Conservation (phyloP, 92 coral and sea anemone genomes). For the Paramuricea clavata region DNA sequence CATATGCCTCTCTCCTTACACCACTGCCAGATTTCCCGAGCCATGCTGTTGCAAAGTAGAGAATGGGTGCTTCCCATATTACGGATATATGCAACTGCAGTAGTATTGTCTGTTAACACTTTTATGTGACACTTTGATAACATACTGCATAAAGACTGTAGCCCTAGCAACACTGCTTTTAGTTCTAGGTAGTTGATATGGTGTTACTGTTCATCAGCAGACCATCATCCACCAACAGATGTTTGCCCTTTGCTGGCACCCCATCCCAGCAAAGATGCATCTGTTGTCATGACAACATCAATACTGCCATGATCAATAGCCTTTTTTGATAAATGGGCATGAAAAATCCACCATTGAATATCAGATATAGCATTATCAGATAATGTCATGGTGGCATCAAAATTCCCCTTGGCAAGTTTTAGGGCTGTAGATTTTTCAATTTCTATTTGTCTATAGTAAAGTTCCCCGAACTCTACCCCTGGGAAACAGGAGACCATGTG, state of each 20-base stretch:
- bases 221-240: constrained; percentile 62
- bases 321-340: constrained; percentile 42
- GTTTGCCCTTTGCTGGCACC: constrained; percentile 30
- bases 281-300: constrained; percentile 27
- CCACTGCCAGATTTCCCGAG: constrained; percentile 51
- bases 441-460: constrained; percentile 46
- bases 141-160: constrained; percentile 38
- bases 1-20: constrained; percentile 53
- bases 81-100: constrained; percentile 58
- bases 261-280: constrained; percentile 68
- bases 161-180: constrained; percentile 52
- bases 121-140: constrained; percentile 8
- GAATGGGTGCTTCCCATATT: constrained; percentile 61
- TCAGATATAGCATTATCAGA: constrained; percentile 40
- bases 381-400: constrained; percentile 49
- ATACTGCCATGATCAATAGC: constrained; percentile 48
- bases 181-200: constrained; percentile 62
- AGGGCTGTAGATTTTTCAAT: constrained; percentile 52
- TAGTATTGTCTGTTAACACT: constrained; percentile 37
- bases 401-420: constrained; percentile 48
- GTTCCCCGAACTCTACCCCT: constrained; percentile 57
- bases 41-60: constrained; percentile 29
- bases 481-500: constrained; percentile 60
- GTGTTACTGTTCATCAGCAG: constrained; percentile 13
- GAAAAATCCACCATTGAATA: constrained; percentile 54